phyloP scores from a whole-genome alignment of 2,888 invertebrate species.

The Theodoxus fluviatilis region DNA sequence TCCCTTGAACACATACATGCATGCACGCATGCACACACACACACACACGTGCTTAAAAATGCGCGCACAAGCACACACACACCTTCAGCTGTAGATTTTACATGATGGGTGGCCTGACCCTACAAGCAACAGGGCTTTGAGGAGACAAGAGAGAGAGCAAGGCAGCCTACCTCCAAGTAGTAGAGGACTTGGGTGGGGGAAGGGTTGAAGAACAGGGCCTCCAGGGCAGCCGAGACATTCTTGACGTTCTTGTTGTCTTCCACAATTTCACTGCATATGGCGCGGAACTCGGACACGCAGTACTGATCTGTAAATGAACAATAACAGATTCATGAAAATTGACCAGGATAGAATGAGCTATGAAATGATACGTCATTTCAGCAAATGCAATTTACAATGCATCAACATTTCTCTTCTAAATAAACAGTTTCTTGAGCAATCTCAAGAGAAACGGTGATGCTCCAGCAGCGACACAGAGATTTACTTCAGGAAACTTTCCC shows the following conservation, averaged over 20 bases:
- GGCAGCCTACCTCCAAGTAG: conserved; percentile 74
- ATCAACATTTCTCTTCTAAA: no score
- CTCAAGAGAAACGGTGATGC: no score
- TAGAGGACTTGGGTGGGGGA: conserved; percentile 79
- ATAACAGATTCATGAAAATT: background rate
- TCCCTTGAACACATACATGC: background rate
- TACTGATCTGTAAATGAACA: conserved; percentile 55
- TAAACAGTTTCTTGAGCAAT: no score
- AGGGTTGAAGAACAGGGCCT: conserved; percentile 72
- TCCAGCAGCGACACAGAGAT: no score
- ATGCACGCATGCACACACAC: background rate
- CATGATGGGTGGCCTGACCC: no score
- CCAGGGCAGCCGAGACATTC: conserved; percentile 66
- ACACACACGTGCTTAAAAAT: background rate
- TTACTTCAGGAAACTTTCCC: no score
- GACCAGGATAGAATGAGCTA: no score
- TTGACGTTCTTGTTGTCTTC: conserved; percentile 37
- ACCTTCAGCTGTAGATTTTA: no score
- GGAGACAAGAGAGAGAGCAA: background rate
- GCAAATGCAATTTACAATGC: no score
- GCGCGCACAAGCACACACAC: background rate
- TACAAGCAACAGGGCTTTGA: no score
- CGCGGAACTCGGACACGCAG: conserved; percentile 71
- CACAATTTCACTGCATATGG: conserved; percentile 67
- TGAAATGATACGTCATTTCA: no score